Evolutionary conservation across 2,888 invertebrate species (phyloP).

Genomic region (Ypsolopha scabrella): DNA sequence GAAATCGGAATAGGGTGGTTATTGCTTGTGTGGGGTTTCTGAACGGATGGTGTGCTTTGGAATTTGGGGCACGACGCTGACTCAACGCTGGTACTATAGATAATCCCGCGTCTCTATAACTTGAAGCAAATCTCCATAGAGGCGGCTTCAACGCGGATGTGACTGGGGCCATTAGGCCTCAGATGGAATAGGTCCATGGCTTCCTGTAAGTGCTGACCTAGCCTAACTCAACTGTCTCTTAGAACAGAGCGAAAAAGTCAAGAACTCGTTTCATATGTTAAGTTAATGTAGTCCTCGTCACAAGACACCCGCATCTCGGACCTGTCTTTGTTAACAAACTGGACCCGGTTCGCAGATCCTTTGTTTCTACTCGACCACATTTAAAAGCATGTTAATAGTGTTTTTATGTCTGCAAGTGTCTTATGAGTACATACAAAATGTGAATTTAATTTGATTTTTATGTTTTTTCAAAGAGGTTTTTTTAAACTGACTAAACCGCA

Average conservation of each 20-base stretch:
- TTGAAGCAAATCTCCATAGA: constrained; percentile 33
- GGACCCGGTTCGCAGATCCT: no score
- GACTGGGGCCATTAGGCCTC: constrained; percentile 10
- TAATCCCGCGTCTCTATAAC: constrained; percentile 49
- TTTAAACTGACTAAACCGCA: no score
- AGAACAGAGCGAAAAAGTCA: not conserved
- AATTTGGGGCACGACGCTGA: constrained; percentile 65
- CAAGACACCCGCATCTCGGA: constrained; percentile 2
- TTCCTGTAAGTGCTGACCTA: constrained; percentile 5
- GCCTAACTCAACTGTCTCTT: not conserved
- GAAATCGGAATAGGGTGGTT: constrained; percentile 22
- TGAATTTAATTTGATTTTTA: no score
- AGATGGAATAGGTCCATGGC: not conserved
- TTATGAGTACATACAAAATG: no score
- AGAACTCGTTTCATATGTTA: not conserved
- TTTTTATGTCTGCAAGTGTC: no score
- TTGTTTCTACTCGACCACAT: no score
- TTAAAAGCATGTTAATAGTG: no score
- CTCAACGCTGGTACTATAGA: constrained; percentile 45
- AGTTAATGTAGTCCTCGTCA: not conserved
- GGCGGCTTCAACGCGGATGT: constrained; percentile 22
- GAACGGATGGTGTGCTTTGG: constrained; percentile 54
- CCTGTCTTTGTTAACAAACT: not conserved
- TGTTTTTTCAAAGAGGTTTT: no score
- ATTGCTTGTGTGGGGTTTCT: constrained; percentile 23